These are phyloP conservation scores for Stramonita haemastoma DNA, from an alignment of 2,888 invertebrate genomes.

Conservation along the genomic window DNA sequence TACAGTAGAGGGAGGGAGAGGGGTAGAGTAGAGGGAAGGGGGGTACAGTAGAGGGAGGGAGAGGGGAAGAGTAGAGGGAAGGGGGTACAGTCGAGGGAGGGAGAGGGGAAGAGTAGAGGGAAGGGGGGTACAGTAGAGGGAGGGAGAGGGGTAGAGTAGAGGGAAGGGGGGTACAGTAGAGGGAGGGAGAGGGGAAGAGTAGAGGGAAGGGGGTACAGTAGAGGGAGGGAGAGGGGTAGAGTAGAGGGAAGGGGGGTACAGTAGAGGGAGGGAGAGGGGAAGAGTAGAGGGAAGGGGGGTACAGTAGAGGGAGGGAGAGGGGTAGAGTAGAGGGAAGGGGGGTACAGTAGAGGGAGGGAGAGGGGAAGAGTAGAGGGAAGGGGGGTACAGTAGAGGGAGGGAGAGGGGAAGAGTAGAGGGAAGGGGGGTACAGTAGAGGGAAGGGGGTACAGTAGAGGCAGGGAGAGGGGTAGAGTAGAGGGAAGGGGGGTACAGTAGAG, in stretches of 20 bases:
- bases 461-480: background rate
- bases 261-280: background rate
- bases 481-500: too few relatives aligned
- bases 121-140: background rate
- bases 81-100: background rate
- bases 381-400: background rate
- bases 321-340: background rate
- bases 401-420: background rate
- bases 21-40: background rate
- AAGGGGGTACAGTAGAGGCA: background rate
- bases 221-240: background rate
- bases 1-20: background rate
- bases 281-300: background rate
- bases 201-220: background rate
- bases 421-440: too few relatives aligned
- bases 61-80: background rate
- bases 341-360: background rate
- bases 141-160: background rate
- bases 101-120: background rate
- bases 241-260: too few relatives aligned
- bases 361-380: background rate
- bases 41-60: background rate
- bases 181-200: background rate
- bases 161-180: background rate
- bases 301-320: background rate